These are phyloP conservation scores for Diadromus collaris DNA, from an alignment of 2,888 invertebrate species.

Conservation along the genomic window DNA sequence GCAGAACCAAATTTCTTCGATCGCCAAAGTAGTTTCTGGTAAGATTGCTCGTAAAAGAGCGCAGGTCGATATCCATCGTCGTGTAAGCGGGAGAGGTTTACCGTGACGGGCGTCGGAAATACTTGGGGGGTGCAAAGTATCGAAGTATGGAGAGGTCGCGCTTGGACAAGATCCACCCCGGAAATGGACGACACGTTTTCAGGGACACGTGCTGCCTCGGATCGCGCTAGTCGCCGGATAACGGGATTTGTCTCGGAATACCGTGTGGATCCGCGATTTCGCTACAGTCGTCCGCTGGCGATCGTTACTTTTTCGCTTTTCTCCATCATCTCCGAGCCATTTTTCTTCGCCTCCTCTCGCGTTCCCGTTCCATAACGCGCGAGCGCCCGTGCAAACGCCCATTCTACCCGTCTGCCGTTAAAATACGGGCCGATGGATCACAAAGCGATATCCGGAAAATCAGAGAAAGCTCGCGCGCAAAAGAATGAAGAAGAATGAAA, in stretches of 20 bases:
- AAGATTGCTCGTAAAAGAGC: not conserved
- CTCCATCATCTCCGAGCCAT: slow-evolving; percentile 17
- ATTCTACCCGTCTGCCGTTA: slow-evolving; percentile 40
- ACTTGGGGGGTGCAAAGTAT: slow-evolving; percentile 52
- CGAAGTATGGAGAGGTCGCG: slow-evolving; percentile 48
- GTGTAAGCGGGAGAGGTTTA: slow-evolving; percentile 34
- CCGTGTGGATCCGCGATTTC: slow-evolving; percentile 51
- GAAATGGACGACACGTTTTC: slow-evolving; percentile 60
- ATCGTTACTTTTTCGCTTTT: slow-evolving; percentile 10
- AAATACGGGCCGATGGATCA: slow-evolving; percentile 54
- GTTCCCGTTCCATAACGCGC: slow-evolving; percentile 16
- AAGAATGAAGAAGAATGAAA: slow-evolving; percentile 37
- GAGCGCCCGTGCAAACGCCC: slow-evolving; percentile 27
- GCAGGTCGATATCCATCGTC: slow-evolving; percentile 25
- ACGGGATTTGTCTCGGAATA: slow-evolving; percentile 63
- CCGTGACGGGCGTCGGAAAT: slow-evolving; percentile 5
- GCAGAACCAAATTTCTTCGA: not conserved
- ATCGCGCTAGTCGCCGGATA: slow-evolving; percentile 46
- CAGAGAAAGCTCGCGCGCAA: slow-evolving; percentile 42
- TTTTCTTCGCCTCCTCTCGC: slow-evolving; percentile 13
- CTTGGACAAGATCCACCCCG: slow-evolving; percentile 62
- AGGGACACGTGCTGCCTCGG: slow-evolving; percentile 50
- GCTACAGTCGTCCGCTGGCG: not conserved
- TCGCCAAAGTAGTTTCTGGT: not conserved
- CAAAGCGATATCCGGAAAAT: slow-evolving; percentile 60